Evolutionary conservation across 2,797 vertebrate species (phyloP), one percentile per base, ranked within the genome.

Genomic region (Acrossocheilus fasciatus): DNA sequence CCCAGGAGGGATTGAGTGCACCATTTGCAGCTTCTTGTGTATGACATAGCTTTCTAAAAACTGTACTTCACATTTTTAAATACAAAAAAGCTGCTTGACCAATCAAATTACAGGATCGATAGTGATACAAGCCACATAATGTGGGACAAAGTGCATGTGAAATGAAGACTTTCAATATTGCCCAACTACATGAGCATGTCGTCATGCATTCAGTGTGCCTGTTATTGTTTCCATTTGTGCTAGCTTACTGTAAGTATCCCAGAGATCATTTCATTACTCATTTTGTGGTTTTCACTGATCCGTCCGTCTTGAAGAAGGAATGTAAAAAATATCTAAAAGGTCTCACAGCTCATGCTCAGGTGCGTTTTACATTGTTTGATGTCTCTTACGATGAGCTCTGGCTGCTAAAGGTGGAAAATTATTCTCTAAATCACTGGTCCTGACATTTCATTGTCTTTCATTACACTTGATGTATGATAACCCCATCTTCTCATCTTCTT

Each of bases 241-340:
- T 26, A 17, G 30, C 34, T 82, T 54, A 82, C 47, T 72, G 68
- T 82, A 70, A 26, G 47, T 52, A 41, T 18, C 4, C 12, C 34
- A 54, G 47, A 82, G 30, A 41, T 72, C 36, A 72, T 57, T 82
- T 23, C 41, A 81, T 72, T 41, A 41, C 66, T 57, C 30, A 41
- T 41, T 68, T 20, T 41, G 66, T 69, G 47, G 64, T 82, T 36
- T 68, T 18, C 4, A 20, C 18, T 23, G 9, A 76, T 6, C 15
- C 26, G 8, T n/a, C 43, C 0, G 1, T 36, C 30, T 36, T 50
- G 2, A 30, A 34, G 20, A 39, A 34, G 11, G 3, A 50, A 52
- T 20, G 4, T 64, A 34, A 20, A 66, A 62, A 12, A 75, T 14
- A 30, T 64, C 5, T 74, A 30, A 73, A 74, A 30, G 1, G 8